Evolutionary conservation across 2,888 invertebrate genomes (phyloP), one percentile per base, ranked within the genome.

Genomic region (Autographa gamma): DNA sequence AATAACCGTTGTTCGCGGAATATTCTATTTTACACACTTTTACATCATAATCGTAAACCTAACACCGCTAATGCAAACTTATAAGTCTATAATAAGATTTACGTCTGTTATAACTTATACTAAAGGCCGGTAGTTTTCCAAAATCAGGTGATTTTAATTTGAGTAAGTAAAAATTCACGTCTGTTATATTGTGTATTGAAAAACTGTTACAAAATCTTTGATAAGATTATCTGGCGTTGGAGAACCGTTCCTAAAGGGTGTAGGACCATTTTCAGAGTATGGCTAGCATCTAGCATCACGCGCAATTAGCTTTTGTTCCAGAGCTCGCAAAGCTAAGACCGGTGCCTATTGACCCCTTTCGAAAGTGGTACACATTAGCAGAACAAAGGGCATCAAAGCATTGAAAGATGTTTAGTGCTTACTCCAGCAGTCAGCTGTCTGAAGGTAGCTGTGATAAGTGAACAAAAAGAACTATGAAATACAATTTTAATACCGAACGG

Each of bases 281-380:
- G 58, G 32, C 66, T 64, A 38, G 65, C 48, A 63, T 59, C 63
- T 58, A 66, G 43, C 59, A 67, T 60, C 67, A 61, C 65, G 38
- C 41, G 41, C 56, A 74, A 77, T 71, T 34, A 65, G 19, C 19
- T 34, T 66, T 77, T 79, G 65, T 75, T 66, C 19, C 64, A 19
- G 19, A 19, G 31, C 43, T 60, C 62, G 34, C 34, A 14, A n/a
- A 38, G 48, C 31, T 38, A 43, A 31, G 48, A 54, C 38, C 14
- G 56, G 58, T 61, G 66, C 54, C 19, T 54, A 56, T 74, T 32
- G 19, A 34, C 60, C 34, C n/a, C n/a, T n/a, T 34, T 60, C 5
- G 2, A 41, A 18, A 38, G 60, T 48, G 43, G 54, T 56, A 56
- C 25, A 25, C 54, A 25, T 56, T 56, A 56, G 25, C 25, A 11